phyloP scores from a whole-genome alignment of 1,140 invertebrate species.

The fruit fly (Drosophila melanogaster) region DNA sequence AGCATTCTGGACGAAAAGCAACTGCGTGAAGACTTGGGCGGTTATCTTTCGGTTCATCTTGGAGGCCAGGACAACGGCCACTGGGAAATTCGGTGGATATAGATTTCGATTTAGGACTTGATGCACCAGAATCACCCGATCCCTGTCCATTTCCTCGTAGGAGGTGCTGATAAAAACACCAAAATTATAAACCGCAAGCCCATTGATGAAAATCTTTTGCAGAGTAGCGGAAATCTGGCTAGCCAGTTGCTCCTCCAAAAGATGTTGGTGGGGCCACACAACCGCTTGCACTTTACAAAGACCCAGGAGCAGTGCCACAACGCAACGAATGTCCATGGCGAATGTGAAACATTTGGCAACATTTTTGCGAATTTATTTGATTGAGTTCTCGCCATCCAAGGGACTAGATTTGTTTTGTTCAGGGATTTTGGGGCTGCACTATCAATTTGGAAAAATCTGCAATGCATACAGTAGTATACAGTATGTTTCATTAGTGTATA shows the following conservation, averaged over 20 bases:
- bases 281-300: not conserved
- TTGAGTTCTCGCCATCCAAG: conserved; percentile 1
- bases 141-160: conserved; percentile 28
- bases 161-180: conserved; percentile 41
- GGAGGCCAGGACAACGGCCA: conserved; percentile 43
- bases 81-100: not conserved
- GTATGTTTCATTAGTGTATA: not conserved
- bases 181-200: conserved; percentile 26
- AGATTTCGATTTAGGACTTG: conserved; percentile 18
- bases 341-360: not conserved
- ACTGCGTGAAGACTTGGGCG: not conserved
- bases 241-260: not conserved
- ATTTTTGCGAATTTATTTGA: conserved; percentile 17
- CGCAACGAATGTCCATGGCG: conserved; percentile 8
- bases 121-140: conserved; percentile 5
- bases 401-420: not conserved
- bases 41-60: not conserved
- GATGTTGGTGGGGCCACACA: conserved; percentile 9
- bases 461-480: not conserved
- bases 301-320: not conserved
- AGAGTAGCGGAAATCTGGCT: conserved; percentile 5
- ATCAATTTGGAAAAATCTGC: not conserved
- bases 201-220: conserved; percentile 25
- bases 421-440: not conserved
- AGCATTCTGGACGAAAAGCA: conserved; percentile 44